Percentiles rank a stretch among this genome's conserved stretches.
phyloP scores from a whole-genome alignment of 1,140 invertebrate species.

The Dendrolimus punctatus region DNA sequence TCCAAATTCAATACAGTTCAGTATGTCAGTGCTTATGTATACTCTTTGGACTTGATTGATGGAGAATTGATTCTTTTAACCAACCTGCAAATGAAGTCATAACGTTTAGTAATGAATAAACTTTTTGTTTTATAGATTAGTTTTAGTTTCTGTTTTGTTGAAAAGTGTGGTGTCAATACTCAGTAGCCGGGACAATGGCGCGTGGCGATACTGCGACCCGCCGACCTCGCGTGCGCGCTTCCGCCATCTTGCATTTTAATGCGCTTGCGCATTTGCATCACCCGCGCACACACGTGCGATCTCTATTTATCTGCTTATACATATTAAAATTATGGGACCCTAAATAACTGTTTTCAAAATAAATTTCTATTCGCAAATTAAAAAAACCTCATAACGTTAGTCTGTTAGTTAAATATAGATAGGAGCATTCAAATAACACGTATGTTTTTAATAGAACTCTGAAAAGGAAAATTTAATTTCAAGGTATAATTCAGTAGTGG shows the following conservation, averaged over 20 bases:
- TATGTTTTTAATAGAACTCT: too few relatives aligned
- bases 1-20: too few relatives aligned
- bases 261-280: constrained; percentile 50
- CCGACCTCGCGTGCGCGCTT: constrained; percentile 64
- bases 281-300: constrained; percentile 44
- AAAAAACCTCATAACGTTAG: too few relatives aligned
- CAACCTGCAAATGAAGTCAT: neutral
- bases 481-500: too few relatives aligned
- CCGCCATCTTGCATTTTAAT: constrained; percentile 68
- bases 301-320: constrained; percentile 57
- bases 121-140: neutral
- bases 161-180: constrained; percentile 18
- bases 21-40: too few relatives aligned
- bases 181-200: constrained; percentile 58
- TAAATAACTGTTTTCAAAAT: too few relatives aligned
- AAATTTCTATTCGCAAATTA: too few relatives aligned
- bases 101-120: neutral
- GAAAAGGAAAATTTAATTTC: too few relatives aligned
- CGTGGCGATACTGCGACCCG: constrained; percentile 55
- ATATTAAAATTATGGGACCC: neutral
- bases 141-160: neutral
- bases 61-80: too few relatives aligned
- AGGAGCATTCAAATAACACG: too few relatives aligned
- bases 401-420: too few relatives aligned
- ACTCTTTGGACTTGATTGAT: too few relatives aligned